These are phyloP conservation scores for Euthynnus affinis DNA, from an alignment of 2,797 vertebrate species.

Conservation along the genomic window DNA sequence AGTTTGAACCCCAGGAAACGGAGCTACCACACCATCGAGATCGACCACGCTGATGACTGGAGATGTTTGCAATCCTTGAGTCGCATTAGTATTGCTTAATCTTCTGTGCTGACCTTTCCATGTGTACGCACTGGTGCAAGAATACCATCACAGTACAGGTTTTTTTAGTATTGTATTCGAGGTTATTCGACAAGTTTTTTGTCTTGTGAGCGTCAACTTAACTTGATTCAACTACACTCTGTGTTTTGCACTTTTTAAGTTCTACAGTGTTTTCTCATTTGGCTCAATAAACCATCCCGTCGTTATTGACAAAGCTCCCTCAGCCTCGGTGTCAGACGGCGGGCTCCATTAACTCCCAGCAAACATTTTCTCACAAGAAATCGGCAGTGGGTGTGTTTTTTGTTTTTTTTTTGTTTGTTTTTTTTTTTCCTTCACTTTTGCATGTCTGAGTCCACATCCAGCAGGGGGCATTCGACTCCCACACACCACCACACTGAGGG, in stretches of 20 bases:
- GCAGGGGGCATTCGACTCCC: slow-evolving; percentile 75
- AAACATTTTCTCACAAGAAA: slow-evolving; percentile 44
- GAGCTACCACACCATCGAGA: slow-evolving; percentile 1
- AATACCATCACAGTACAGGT: not conserved
- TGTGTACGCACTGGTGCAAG: not conserved
- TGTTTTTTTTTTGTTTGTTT: too few relatives aligned
- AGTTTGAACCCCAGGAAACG: slow-evolving; percentile 20
- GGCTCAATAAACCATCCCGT: not conserved
- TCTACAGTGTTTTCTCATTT: not conserved
- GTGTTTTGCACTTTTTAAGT: not conserved
- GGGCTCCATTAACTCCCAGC: slow-evolving; percentile 38
- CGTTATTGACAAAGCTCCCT: slow-evolving; percentile 50
- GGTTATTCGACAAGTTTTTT: not conserved
- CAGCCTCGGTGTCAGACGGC: slow-evolving; percentile 15
- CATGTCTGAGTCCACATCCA: slow-evolving; percentile 62
- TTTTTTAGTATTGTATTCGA: not conserved
- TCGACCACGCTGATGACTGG: not conserved
- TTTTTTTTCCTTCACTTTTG: too few relatives aligned
- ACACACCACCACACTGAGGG: slow-evolving; percentile 47
- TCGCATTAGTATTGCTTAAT: not conserved
- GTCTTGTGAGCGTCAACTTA: not conserved
- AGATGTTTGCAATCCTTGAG: not conserved
- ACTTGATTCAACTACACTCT: not conserved
- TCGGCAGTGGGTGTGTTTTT: slow-evolving; percentile 40
- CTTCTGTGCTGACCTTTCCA: not conserved